Conservation (phyloP, 1,140 invertebrate genomes). For the Cyphomyrmex costatus region DNA sequence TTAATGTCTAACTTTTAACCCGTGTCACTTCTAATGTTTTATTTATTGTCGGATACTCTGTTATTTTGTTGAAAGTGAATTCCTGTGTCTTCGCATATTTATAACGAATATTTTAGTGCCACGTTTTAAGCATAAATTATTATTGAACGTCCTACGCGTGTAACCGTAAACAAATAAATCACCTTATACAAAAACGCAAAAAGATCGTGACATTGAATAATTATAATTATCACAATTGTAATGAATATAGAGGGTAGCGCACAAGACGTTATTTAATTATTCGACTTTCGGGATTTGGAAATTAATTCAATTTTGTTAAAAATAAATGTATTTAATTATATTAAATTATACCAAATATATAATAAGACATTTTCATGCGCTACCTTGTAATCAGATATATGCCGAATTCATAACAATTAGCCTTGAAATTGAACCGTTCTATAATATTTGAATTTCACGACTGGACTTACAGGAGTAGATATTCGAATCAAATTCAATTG, state of each 20-base stretch:
- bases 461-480: not conserved
- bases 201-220: not conserved
- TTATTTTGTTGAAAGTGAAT: slow-evolving; percentile 21
- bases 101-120: slow-evolving; percentile 20
- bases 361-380: too few relatives aligned
- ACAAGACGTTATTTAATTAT: too few relatives aligned
- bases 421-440: not conserved
- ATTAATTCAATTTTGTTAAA: too few relatives aligned
- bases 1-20: slow-evolving; percentile 43
- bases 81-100: slow-evolving; percentile 15
- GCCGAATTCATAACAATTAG: not conserved
- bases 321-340: too few relatives aligned
- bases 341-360: too few relatives aligned
- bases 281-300: too few relatives aligned
- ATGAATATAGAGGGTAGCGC: too few relatives aligned
- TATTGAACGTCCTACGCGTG: not conserved
- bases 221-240: not conserved
- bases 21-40: slow-evolving; percentile 48
- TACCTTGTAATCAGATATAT: not conserved
- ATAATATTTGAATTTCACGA: not conserved
- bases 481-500: not conserved
- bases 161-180: not conserved
- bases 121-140: not conserved
- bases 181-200: not conserved
- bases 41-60: slow-evolving; percentile 27